Evolutionary conservation across 2,113 vertebrate genomes (phyloP), one percentile per base, ranked within the genome.

Genomic region (Podarcis muralis): DNA sequence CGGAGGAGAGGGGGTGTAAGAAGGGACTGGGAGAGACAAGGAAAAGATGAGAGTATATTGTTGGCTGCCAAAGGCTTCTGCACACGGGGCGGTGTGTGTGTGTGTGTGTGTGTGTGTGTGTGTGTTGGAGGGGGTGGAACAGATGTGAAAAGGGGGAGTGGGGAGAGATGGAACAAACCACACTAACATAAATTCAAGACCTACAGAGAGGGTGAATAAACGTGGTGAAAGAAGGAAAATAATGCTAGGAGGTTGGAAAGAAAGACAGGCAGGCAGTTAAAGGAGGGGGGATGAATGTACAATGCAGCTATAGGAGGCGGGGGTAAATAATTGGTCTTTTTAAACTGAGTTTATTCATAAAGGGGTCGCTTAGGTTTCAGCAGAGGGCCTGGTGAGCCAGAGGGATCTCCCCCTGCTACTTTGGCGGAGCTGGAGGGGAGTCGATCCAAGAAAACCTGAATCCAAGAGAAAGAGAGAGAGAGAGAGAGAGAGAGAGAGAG

Each of bases 211-310:
- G 69, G 16, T 69, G 16, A 40, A 48, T 43, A 22, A n/a, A 48
- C 25, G 27, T 18, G 1, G 2, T 1, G 4, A 57, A 62, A 12
- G 79, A 62, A 23, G 35, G n/a, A 23, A 35, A 23, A 81, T 77
- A 25, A 43, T 27, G 57, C 1, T 3, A 18, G 72, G 74, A 82
- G 81, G 88, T 69, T 62, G 22, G 62, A 80, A 53, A 59, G 92
- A 40, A 59, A 23, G 87, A 13, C 79, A 86, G 59, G n/a, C 74
- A 76, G 59, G 59, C 15, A 20, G 59, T 62, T 81, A 57, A 90
- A 87, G 72, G 71, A 85, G 84, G 83, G 83, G 68, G 68, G 90
- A 84, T 83, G 32, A 35, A 32, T 35, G 32, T 35, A 74, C 15
- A 74, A 62, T 62, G 59, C 59, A 62, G 59, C 16, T 53, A 53